Evolutionary conservation across 2,113 vertebrate species (phyloP), one percentile per base, ranked within the genome.

Genomic region (Cairina moschata): DNA sequence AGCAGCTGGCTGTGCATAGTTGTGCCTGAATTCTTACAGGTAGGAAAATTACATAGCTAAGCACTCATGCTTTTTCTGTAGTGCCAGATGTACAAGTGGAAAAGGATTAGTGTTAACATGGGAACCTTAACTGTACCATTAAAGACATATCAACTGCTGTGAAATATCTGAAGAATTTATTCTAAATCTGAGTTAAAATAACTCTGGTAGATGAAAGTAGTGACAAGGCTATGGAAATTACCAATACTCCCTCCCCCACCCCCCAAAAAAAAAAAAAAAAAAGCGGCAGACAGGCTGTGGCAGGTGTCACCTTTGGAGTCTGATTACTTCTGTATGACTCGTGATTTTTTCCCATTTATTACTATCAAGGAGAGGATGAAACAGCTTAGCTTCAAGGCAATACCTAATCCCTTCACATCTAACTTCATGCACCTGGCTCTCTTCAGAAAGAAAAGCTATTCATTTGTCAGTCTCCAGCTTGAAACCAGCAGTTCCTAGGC

Each of bases 271-370:
- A 81, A 76, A 55, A 46, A 20, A 31, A 56, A 48, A 25, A 6
- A 5, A 0, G 16, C 69, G 25, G 21, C 23, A 54, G 75, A 42
- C 55, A 54, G 56, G 60, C 23, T 25, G 63, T 83, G 68, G 23
- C 86, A 93, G 68, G 67, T 94, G 83, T 83, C 65, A 5, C 83
- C 86, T 94, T 94, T 95, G 83, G 46, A 83, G 91, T 31, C 3
- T 2, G n/a, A 81, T n/a, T 88, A 56, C 40, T 93, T 90, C 86
- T 86, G 50, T 40, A 90, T 88, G 76, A 88, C 56, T 93, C 6
- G 8, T 67, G 91, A 93, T 90, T 93, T 91, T 93, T 73, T 95
- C 56, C 44, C 55, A 63, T 94, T 88, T 94, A 83, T 93, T 93
- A 26, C 65, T 88, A 56, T 92, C 73, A 92, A 94, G 88, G 91